Evolutionary conservation across 2,113 vertebrate genomes (phyloP), one percentile per base, ranked within the genome.

Genomic region (Mandrillus leucophaeus): DNA sequence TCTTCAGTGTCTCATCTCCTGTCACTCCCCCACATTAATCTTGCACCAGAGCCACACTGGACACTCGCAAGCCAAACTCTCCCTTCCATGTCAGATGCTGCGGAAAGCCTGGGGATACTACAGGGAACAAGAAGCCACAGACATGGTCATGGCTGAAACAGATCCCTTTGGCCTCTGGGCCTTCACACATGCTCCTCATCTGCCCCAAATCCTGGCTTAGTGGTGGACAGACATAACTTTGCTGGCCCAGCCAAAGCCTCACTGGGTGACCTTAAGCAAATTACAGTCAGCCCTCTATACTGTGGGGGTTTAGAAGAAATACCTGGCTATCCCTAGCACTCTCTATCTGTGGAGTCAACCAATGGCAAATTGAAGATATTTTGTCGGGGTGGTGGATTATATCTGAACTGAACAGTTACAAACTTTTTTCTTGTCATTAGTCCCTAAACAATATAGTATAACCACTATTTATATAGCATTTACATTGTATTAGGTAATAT

Each of bases 1-100:
- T 66, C 20, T 79, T 48, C 80, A 6, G 61, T 17, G 23, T 20
- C 35, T 80, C 55, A 38, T 64, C 75, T 50, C 76, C 27, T 1
- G 2, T 48, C 52, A 25, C 9, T n/a, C 25, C 35, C 27, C 20
- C 30, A 64, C 40, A 55, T 18, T 55, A 55, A 45, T 11, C 23
- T 40, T 38, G 5, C 25, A 22, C 20, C 72, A 38, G 18, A 70
- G 35, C 73, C 92, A 68, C n/a, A 14, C 16, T 9, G 23, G 55
- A 38, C 22, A 35, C 45, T 45, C 43, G 0, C 3, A 2, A 45
- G 25, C 43, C 6, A 18, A 11, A 8, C 0, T 8, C 22, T n/a
- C 70, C 84, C 43, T 59, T 48, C 80, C 5, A 17, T 8, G 16
- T 13, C 61, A 52, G 38, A 25, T 7, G 35, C 52, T 8, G 0